Base-by-base conservation (phyloP, 1,140 invertebrate species). In the Drosophila busckii region DNA sequence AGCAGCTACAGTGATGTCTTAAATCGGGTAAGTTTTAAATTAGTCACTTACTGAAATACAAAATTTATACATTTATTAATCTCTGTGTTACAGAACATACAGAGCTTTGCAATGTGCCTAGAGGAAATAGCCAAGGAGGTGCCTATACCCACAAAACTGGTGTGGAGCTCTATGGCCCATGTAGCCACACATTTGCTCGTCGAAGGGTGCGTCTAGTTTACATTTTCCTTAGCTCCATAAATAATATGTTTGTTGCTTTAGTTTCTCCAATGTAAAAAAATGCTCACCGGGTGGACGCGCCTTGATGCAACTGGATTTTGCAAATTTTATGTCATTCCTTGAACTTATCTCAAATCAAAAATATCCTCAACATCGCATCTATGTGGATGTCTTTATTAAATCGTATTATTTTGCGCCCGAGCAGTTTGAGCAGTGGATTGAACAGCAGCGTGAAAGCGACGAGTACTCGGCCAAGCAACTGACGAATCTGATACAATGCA, bases 271-370 rank as follows among this genome's bases (percentile, higher is more conserved):
- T 80, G 94, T 94, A 1, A 96, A 94, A 65, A 98, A 98, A 87
- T 99, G 98, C 89, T 96, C 96, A 0, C 97, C 97, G 65, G 97
- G 96, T 62, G 98, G 98, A 1, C 89, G 98, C 53, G 98, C 96
- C 0, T 87, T 99, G 2, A 99, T 99, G 98, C 97, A 98, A 85
- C 89, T 99, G 2, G 98, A 99, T 90, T 99, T 97, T 87, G 96
- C 97, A 13, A 97, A 99, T 86, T 93, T 99, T 50, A 90, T 97
- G 40, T 93, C 94, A 5, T 97, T 98, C 80, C 90, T 98, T 22
- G 96, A 98, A 86, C 93, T 93, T 71, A 91, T 98, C 9, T 94
- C 95, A 0, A 91, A 90, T 5, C 70, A 95, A 7, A 92, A 93
- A 85, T 96, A 96, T 8, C 91, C 98, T 23, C 96, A 97, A 5